Evolutionary conservation across 2,797 vertebrate genomes (phyloP), one percentile per base, ranked within the genome.

Genomic region (Alectoris magna): DNA sequence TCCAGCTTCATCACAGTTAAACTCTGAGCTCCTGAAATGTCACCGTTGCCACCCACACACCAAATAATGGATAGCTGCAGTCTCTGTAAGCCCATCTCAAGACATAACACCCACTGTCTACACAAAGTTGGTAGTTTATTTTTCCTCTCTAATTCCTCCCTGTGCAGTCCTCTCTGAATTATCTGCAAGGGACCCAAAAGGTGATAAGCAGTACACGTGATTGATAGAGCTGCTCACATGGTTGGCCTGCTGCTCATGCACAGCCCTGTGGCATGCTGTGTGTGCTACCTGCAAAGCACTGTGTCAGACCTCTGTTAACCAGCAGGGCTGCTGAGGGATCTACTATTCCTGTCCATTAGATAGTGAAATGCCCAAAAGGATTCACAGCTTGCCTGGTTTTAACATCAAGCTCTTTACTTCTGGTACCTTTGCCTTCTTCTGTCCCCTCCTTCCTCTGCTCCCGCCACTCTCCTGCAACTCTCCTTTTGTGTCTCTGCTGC

Each of bases 1-100:
- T 93, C 56, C 71, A 91, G 60, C 34, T 90, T 90, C 76, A 79
- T 78, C 15, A 12, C 60, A 87, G 74, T n/a, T 88, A 84, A 90
- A 90, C 63, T 83, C 63, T 73, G 76, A 86, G 67, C 44, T 92
- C 67, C 89, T 88, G 76, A 94, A 94, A 92, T 91, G 83, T 93
- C 91, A 89, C 70, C 51, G 53, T 36, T 89, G 56, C 77, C 60
- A 81, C 79, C 63, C 87, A 92, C 79, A 14, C 70, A 86, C 22
- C 31, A 34, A 84, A 84, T 88, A 93, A 93, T 34, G 60, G 67
- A 68, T 51, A 91, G 38, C 63, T 60, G 70, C 39, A 88, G 82
- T 92, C 2, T 14, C 63, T 68, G 18, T 1, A 1, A 0, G 1
- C 26, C 63, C 91, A 43, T 59, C 72, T 75, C 70, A 43, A 75